phyloP scores from a whole-genome alignment of 2,797 vertebrate species.

The Pitangus sulphuratus region DNA sequence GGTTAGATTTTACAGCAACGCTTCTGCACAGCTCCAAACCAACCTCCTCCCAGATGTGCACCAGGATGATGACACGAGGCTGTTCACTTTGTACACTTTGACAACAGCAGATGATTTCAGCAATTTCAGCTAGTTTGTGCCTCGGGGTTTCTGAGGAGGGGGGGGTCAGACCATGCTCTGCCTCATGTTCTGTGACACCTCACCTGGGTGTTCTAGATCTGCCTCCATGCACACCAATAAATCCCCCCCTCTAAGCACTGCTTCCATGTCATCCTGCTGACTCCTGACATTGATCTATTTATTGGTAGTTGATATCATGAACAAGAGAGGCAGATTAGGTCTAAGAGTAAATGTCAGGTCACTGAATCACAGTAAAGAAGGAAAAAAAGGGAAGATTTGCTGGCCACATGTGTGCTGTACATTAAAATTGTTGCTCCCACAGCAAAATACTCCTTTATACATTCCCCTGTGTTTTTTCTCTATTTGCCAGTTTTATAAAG shows the following conservation, averaged over 20 bases:
- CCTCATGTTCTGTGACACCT: rapidly evolving
- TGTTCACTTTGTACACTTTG: background rate
- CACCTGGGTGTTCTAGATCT: background rate
- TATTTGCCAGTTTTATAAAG: background rate
- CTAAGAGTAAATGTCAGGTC: background rate
- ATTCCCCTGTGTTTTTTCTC: background rate
- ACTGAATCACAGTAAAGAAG: background rate
- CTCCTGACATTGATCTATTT: background rate
- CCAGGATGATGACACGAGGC: background rate
- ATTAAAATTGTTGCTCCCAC: background rate
- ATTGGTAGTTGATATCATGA: background rate
- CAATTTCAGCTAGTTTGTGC: rapidly evolving
- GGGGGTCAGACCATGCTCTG: background rate
- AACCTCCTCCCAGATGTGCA: background rate
- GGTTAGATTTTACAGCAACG: background rate
- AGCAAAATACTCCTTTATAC: background rate
- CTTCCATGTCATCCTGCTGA: background rate
- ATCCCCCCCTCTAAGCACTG: background rate
- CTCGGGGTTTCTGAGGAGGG: background rate
- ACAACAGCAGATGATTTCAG: background rate
- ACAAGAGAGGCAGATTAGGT: background rate
- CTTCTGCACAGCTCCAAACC: background rate
- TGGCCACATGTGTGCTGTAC: background rate
- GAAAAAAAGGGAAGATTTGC: background rate
- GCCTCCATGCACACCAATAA: background rate